Evolutionary conservation across 2,797 vertebrate genomes (phyloP), one percentile per base, ranked within the genome.

Genomic region (Heterohyrax brucei): DNA sequence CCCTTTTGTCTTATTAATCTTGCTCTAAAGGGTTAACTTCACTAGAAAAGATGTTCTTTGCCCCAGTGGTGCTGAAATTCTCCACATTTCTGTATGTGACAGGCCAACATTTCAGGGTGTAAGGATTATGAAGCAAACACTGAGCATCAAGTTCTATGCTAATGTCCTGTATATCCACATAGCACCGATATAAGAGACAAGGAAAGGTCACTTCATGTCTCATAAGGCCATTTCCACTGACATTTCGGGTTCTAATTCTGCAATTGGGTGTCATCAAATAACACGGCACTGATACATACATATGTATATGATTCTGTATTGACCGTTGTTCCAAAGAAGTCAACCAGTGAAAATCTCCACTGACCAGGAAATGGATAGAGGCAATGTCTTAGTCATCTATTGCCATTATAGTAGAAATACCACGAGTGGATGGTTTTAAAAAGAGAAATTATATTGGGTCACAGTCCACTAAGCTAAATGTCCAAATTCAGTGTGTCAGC

Each of bases 1-100:
- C 89, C 30, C 59, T 10, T 59, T 64, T 88, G 92, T 97, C 66
- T 96, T 9, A 87, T 72, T 93, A 56, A 83, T 80, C 44, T 95
- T 86, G 18, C 1, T 97, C 91, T 92, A 88, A 96, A 92, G 64
- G 30, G 19, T 84, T 24, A 84, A 78, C 79, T 87, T 33, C 85
- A 13, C 53, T 28, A 87, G 56, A 19, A 79, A 66, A 79, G 44
- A 62, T 91, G 89, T 79, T 84, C 76, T 76, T 24, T 90, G 8
- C 48, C 46, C 24, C 5, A 1, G 24, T 39, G 81, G 48, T 16
- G 39, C 44, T 87, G 46, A 89, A 61, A 93, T 59, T 89, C 24
- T 77, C 56, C 93, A 53, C 70, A 26, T 62, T 86, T 86, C 48
- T 39, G 21, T 75, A 62, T 72, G 75, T 64, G 59, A 87, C 7